Base-by-base conservation (phyloP, 2,888 invertebrate genomes). In the Cephus runcator region DNA sequence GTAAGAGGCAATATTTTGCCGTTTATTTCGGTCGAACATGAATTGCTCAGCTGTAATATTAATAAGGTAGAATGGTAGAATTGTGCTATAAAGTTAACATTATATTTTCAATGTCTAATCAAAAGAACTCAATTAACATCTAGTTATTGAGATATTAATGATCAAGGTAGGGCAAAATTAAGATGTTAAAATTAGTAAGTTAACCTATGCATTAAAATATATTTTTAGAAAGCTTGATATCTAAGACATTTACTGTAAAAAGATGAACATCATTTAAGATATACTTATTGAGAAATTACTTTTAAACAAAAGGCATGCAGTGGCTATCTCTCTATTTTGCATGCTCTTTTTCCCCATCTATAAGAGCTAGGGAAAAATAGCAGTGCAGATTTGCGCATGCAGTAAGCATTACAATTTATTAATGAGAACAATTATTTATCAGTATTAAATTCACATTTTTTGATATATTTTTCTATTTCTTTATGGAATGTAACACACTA, bases 21-120 rank as follows among this genome's bases (percentile, higher is more conserved):
- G 94, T 77, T 94, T 93, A 82, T 95, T 95, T 73, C 98, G 94
- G 89, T 98, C 97, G 89, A 95, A 98, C 88, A 98, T 93, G 93
- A 97, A 98, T 88, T 96, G 96, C 80, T 95, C 94, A 69, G 95
- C 93, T 92, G 80, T 6, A 87, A 86, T 12, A 35, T 35, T 35
- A 12, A 35, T 35, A 35, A 35, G 35, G 12, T 12, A 35, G 35
- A 35, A 35, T 23, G 12, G 69, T 34, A 73, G 69, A 77, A 36
- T 75, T 12, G 69, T 31, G 35, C 23, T 73, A 31, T 73, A 73
- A 74, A 75, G 12, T 69, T 34, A 34, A 69, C 68, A 69, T 0
- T 69, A 15, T 34, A 33, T 71, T 68, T 40, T 40, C n/a, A 40
- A n/a, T 56, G 6, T 31, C 69, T 31, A n/a, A 68, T 30, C 23